These are phyloP conservation scores for Platichthys flesus DNA, from an alignment of 2,113 vertebrate species.

Conservation along the genomic window DNA sequence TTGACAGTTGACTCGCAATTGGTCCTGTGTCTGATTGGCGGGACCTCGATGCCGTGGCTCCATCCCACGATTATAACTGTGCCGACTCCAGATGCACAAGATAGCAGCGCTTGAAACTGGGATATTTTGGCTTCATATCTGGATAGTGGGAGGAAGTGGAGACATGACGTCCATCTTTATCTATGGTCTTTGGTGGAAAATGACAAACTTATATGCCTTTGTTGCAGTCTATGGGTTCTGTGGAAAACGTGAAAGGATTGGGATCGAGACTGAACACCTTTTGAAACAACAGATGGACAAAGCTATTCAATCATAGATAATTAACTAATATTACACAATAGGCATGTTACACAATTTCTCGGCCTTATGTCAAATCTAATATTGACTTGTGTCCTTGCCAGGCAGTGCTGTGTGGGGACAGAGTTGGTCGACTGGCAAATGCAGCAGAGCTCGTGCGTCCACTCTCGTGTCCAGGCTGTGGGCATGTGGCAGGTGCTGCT, in stretches of 20 bases:
- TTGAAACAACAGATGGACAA: neutral
- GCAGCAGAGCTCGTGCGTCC: slow-evolving; percentile 92
- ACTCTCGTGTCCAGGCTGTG: slow-evolving; percentile 93
- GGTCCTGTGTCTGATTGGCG: too few species aligned
- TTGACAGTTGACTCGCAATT: too few species aligned
- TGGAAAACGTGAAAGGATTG: neutral
- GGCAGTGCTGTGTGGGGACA: slow-evolving; percentile 95
- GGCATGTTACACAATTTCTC: neutral
- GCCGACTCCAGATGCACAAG: too few species aligned
- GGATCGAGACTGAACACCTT: neutral
- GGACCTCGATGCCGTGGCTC: too few species aligned
- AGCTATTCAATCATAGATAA: neutral
- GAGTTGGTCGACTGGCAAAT: slow-evolving; percentile 98
- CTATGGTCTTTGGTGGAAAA: too few species aligned
- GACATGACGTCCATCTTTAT: too few species aligned
- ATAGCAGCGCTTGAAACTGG: too few species aligned
- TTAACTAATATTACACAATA: neutral
- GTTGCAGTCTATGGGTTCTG: neutral
- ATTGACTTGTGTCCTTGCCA: slow-evolving; percentile 60
- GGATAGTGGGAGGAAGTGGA: too few species aligned
- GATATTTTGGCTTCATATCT: too few species aligned
- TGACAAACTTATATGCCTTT: too few species aligned
- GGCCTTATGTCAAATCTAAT: neutral
- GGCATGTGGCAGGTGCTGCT: slow-evolving; percentile 99
- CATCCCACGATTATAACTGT: too few species aligned